Evolutionary conservation across 2,888 invertebrate genomes (phyloP).

Genomic region (Spialia ferax): DNA sequence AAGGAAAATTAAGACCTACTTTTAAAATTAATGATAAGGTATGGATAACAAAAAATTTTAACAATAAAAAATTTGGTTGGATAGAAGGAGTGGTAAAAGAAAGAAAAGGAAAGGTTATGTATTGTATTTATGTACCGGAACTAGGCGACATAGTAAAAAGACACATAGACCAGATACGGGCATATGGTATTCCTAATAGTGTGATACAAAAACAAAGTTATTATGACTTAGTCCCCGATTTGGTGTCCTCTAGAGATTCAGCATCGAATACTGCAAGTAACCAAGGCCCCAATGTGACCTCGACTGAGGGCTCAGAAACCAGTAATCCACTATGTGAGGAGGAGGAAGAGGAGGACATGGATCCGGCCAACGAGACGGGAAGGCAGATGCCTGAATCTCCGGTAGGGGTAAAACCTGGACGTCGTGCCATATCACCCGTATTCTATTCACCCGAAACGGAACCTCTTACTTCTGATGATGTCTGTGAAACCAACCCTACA

Average conservation of each 20-base stretch:
- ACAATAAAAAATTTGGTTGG: constrained; percentile 22
- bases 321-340: background rate
- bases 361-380: background rate
- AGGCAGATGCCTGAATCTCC: background rate
- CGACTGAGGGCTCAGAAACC: background rate
- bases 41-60: constrained; percentile 15
- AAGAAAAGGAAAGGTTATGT: constrained; percentile 13
- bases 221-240: background rate
- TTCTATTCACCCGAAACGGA: background rate
- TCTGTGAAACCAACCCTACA: background rate
- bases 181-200: background rate
- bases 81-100: constrained; percentile 1
- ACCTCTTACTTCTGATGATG: background rate
- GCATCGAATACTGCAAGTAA: background rate
- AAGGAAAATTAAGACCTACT: background rate
- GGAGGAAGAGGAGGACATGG: background rate
- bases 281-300: background rate
- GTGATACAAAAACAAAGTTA: background rate
- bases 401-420: background rate
- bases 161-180: constrained; percentile 20
- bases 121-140: constrained; percentile 3
- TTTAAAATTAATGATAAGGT: constrained; percentile 23
- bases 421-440: constrained; percentile 6
- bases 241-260: background rate
- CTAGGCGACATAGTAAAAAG: background rate